These are phyloP conservation scores for Brachyistius frenatus DNA, from an alignment of 2,113 vertebrate genomes.

Conservation along the genomic window DNA sequence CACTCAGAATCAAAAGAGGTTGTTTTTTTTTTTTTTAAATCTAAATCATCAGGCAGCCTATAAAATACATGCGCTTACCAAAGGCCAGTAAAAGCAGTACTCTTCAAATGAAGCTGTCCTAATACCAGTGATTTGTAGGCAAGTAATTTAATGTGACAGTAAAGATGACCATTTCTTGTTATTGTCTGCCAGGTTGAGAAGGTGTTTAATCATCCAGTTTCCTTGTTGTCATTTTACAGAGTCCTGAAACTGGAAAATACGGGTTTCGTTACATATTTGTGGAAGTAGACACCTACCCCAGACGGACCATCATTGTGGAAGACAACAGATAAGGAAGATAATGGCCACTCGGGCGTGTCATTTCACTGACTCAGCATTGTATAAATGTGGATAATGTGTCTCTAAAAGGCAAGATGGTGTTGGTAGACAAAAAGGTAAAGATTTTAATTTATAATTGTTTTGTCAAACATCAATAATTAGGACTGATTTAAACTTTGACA, in stretches of 20 bases:
- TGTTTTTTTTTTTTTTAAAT: neutral
- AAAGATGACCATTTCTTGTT: neutral
- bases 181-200: neutral
- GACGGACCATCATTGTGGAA: slow-evolving; percentile 92
- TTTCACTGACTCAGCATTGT: neutral
- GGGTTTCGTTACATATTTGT: slow-evolving; percentile 94
- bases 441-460: neutral
- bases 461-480: slow-evolving; percentile 16
- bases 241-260: slow-evolving; percentile 88
- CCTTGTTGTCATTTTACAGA: slow-evolving; percentile 81
- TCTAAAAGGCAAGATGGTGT: slow-evolving; percentile 3
- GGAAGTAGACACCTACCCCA: slow-evolving; percentile 90
- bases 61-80: too few relatives aligned
- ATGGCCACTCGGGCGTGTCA: neutral
- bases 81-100: neutral
- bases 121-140: neutral
- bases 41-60: too few relatives aligned
- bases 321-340: slow-evolving; percentile 87
- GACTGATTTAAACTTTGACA: neutral
- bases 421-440: slow-evolving; percentile 4
- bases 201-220: neutral
- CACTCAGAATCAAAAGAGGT: slow-evolving; percentile 95
- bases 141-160: neutral
- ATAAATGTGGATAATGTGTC: slow-evolving; percentile 1
- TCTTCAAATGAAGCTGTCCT: neutral